Conservation (phyloP, 2,888 invertebrate species). For the Hirtodrosophila duncani region DNA sequence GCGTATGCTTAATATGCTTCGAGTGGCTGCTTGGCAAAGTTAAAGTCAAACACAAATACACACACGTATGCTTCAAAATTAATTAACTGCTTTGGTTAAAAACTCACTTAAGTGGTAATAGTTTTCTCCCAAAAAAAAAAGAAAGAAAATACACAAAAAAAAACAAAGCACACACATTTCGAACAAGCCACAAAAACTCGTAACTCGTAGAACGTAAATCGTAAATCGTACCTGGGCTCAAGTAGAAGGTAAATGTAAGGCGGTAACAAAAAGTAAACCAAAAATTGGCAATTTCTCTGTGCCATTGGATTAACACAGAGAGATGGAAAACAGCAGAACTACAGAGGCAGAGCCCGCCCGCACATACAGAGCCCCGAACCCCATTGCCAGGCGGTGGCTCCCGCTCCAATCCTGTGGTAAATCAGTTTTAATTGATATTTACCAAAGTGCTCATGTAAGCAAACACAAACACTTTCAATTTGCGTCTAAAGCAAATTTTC, state of each 20-base stretch:
- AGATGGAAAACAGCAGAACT: constrained; percentile 7
- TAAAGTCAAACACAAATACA: constrained; percentile 26
- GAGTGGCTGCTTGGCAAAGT: constrained; percentile 2
- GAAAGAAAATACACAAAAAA: neutral
- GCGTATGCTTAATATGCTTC: constrained; percentile 38
- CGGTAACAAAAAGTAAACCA: no score
- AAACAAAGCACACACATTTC: neutral
- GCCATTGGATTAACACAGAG: constrained; percentile 24
- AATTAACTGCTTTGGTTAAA: constrained; percentile 44
- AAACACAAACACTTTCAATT: constrained; percentile 63
- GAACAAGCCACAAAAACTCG: constrained; percentile 4
- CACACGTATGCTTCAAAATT: constrained; percentile 51
- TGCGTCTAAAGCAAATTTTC: constrained; percentile 52
- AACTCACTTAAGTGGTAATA: constrained; percentile 18
- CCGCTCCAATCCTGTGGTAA: constrained; percentile 36
- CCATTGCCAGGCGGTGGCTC: no score
- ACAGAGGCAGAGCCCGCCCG: constrained; percentile 8
- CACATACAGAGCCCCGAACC: constrained; percentile 2
- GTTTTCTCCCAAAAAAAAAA: constrained; percentile 22
- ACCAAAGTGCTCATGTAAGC: constrained; percentile 66
- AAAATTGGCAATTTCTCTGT: constrained; percentile 27
- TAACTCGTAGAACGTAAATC: constrained; percentile 4
- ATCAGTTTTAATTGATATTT: constrained; percentile 71
- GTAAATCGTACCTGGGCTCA: constrained; percentile 16
- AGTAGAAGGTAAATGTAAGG: constrained; percentile 22